Percentiles rank a stretch among this genome's conserved stretches.
Conservation (phyloP, 2,113 vertebrate species). For the Columbina picui region DNA sequence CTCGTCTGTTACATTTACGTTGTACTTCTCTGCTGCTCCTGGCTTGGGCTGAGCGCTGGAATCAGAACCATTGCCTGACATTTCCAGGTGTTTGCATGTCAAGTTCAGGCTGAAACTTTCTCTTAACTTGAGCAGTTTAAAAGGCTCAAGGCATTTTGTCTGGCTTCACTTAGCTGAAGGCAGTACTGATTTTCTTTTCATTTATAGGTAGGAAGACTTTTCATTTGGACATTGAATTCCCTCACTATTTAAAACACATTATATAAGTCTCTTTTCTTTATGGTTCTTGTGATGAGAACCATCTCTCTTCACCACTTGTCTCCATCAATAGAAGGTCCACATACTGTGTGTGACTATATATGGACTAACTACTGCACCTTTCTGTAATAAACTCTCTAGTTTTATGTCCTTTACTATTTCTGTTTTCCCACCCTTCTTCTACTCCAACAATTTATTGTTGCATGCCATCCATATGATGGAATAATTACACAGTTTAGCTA, state of each 20-base stretch:
- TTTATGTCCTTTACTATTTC: background rate
- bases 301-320: background rate
- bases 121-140: background rate
- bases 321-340: background rate
- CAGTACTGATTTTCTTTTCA: background rate
- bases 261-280: background rate
- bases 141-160: background rate
- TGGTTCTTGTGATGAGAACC: background rate
- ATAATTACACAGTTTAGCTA: background rate
- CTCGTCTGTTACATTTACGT: background rate
- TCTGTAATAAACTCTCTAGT: background rate
- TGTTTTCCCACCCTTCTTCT: background rate
- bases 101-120: background rate
- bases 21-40: background rate
- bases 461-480: background rate
- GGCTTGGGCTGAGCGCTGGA: background rate
- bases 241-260: background rate
- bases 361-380: background rate
- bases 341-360: background rate
- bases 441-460: background rate
- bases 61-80: background rate
- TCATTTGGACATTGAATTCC: background rate
- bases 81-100: slow-evolving; percentile 4
- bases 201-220: background rate
- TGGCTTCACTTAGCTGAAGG: background rate